phyloP scores from a whole-genome alignment of 2,113 vertebrate species.

The Rutilus rutilus region DNA sequence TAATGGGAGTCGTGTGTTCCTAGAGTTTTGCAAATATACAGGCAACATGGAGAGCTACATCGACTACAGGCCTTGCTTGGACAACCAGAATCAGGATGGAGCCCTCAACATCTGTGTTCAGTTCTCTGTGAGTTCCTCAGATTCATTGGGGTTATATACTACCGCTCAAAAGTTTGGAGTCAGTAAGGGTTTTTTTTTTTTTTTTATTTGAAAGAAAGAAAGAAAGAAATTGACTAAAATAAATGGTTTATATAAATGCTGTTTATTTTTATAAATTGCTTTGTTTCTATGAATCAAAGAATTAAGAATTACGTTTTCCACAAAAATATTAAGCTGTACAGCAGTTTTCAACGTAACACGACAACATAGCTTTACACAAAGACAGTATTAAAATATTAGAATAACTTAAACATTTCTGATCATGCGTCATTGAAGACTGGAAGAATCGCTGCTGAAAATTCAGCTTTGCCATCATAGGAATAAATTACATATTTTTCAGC shows the following conservation, averaged over 20 bases:
- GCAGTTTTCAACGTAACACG: background rate
- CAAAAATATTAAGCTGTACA: background rate
- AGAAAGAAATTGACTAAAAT: background rate
- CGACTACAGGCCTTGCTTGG: constrained; percentile 80
- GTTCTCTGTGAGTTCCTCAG: constrained; percentile 79
- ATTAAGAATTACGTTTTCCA: background rate
- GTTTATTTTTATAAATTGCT: background rate
- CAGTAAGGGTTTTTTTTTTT: background rate
- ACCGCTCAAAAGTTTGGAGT: background rate
- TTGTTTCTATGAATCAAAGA: background rate
- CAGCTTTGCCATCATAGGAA: too few species aligned
- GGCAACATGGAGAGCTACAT: constrained; percentile 74
- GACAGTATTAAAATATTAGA: too few species aligned
- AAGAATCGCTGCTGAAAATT: too few species aligned
- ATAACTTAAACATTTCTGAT: too few species aligned
- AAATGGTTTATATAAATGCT: too few species aligned
- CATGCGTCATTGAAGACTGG: too few species aligned
- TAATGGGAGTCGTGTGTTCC: constrained; percentile 65
- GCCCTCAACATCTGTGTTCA: constrained; percentile 74
- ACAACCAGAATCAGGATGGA: constrained; percentile 19
- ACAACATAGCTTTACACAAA: too few species aligned
- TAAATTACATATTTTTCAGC: too few species aligned
- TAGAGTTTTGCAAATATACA: constrained; percentile 85
- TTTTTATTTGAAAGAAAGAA: background rate
- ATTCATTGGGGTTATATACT: background rate